phyloP scores from a whole-genome alignment of 2,113 vertebrate genomes.

The Pithys albifrons region DNA sequence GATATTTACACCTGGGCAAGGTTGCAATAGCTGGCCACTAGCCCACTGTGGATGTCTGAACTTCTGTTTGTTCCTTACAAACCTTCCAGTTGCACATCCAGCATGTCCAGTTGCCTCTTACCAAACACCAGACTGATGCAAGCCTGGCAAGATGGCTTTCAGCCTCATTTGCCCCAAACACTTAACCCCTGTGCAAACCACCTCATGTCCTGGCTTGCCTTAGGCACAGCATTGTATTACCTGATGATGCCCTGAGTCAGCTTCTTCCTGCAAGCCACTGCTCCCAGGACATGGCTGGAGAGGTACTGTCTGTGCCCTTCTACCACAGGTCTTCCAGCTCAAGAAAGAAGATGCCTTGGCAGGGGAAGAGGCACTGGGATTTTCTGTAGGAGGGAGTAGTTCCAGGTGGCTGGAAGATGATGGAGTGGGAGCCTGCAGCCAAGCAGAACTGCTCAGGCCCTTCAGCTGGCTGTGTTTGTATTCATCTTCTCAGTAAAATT shows the following conservation, averaged over 20 bases:
- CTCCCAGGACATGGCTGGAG: neutral
- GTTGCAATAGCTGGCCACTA: neutral
- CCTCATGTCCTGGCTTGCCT: neutral
- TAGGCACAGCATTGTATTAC: neutral
- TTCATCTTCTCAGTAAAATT: neutral
- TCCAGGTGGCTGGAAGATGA: neutral
- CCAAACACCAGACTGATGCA: neutral
- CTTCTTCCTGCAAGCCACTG: neutral
- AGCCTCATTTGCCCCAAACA: neutral
- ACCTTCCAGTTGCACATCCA: neutral
- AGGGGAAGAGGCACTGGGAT: neutral
- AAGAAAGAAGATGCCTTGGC: neutral
- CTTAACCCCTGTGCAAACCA: neutral
- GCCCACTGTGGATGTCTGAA: rapidly evolving
- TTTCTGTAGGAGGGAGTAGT: neutral
- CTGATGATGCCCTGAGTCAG: neutral
- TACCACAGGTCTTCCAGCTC: neutral
- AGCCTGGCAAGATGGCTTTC: neutral
- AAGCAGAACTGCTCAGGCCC: neutral
- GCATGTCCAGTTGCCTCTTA: neutral
- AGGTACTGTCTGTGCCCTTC: neutral
- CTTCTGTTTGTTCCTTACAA: neutral
- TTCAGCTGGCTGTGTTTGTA: neutral
- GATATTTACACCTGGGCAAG: neutral
- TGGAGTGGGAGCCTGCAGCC: neutral